Conservation (phyloP, 2,888 invertebrate genomes). For the Gastracanthus pulcherrimus region DNA sequence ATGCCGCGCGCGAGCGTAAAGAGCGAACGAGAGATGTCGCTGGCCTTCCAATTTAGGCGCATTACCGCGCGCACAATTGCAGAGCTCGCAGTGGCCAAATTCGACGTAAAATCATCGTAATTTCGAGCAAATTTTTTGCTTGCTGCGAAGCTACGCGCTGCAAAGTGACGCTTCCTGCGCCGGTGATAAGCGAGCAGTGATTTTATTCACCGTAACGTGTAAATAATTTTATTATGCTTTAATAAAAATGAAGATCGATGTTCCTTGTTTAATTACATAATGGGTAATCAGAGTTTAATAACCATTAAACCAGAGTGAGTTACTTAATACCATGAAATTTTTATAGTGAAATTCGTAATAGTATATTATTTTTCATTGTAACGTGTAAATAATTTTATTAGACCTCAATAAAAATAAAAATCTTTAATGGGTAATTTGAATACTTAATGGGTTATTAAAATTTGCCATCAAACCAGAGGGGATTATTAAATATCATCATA, state of each 20-base stretch:
- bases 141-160: not conserved
- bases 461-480: no score
- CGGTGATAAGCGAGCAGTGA: not conserved
- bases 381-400: not conserved
- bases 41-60: constrained; percentile 41
- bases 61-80: constrained; percentile 44
- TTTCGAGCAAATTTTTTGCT: constrained; percentile 21
- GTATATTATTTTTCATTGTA: not conserved
- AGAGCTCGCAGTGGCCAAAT: not conserved
- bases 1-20: not conserved
- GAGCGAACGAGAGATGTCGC: constrained; percentile 45
- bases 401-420: not conserved
- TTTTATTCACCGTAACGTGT: not conserved
- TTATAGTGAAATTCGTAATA: no score
- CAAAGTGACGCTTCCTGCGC: constrained; percentile 4
- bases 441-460: no score
- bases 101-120: constrained; percentile 2
- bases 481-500: no score
- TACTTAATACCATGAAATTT: no score
- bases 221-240: not conserved
- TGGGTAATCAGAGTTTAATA: no score
- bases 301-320: no score
- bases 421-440: not conserved
- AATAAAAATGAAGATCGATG: not conserved
- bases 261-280: not conserved